Base-by-base conservation (phyloP, 2,113 vertebrate species). In the Emydocephalus ijimae region DNA sequence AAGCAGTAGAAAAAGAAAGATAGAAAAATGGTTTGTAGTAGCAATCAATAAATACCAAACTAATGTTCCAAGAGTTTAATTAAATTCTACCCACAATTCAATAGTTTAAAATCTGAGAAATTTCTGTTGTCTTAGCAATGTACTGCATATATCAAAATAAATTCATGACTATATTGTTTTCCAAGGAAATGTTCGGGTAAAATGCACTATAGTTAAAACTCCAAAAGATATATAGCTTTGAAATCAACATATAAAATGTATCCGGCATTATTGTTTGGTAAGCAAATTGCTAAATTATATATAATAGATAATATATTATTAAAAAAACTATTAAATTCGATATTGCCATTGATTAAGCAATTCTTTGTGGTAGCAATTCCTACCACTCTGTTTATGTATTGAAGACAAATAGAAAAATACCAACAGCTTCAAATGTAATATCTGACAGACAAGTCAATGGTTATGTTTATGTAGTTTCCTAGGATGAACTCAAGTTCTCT, bases 221-320 rank as follows among this genome's bases (percentile, higher is more conserved):
- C 1, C 69, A 20, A n/a, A 55, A 64, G 10, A 21, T 1, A 18
- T 89, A 7, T 20, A 0, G 7, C 6, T 3, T 34, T 0, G 9
- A 5, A 4, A 10, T n/a, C 43, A 6, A 43, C 3, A 18, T 14
- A 1, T 5, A 56, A 91, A 26, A 1, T 55, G 74, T 23, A 69
- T 0, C 20, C 43, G 85, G n/a, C n/a, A 0, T 50, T 39, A 50
- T 1, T 52, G 55, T 1, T 0, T 29, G 21, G 45, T 0, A 0
- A 39, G 59, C 6, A 5, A 0, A 0, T 39, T 69, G 0, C 2
- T 90, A 86, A 48, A 4, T 2, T 29, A 1, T 1, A 0, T 34
- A 1, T 1, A 0, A 0, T 3, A 24, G 29, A 10, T 23, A 29
- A n/a, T 9, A 0, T 1, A 34, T 43, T 48, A 5, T 86, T 23